Percentiles rank a stretch among this genome's conserved stretches.
Evolutionary conservation across 2,797 vertebrate species (phyloP).

Genomic region (Rhinogobio ventralis): DNA sequence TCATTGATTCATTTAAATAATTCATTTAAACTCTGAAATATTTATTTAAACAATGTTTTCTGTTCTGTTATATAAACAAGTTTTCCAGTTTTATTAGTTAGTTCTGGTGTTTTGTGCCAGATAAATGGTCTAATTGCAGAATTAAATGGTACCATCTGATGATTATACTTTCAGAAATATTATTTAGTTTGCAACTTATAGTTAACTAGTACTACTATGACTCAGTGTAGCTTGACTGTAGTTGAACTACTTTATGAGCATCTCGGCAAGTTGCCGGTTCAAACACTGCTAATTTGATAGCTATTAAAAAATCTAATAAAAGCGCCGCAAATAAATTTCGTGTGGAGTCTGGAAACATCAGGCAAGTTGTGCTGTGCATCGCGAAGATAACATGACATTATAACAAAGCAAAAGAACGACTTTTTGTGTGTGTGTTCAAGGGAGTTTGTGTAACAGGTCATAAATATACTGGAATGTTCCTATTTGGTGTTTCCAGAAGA

Average conservation of each 20-base stretch:
- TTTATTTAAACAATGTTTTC: constrained; percentile 28
- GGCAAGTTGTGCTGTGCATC: neutral
- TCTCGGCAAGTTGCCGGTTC: neutral
- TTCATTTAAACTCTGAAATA: constrained; percentile 4
- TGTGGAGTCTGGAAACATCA: constrained; percentile 12
- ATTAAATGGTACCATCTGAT: constrained; percentile 13
- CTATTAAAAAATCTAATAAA: constrained; percentile 22
- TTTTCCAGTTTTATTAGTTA: constrained; percentile 32
- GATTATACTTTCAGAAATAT: neutral
- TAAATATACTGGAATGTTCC: constrained; percentile 81
- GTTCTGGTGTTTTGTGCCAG: constrained; percentile 16
- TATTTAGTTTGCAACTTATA: neutral
- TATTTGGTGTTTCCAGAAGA: constrained; percentile 74
- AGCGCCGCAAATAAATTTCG: neutral
- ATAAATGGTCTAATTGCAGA: constrained; percentile 1
- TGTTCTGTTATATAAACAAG: constrained; percentile 12
- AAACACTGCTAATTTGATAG: constrained; percentile 20
- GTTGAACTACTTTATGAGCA: constrained; percentile 7
- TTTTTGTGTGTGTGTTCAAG: constrained; percentile 37
- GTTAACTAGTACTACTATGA: constrained; percentile 3
- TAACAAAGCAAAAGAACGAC: constrained; percentile 45
- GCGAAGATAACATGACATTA: constrained; percentile 42
- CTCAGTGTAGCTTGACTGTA: neutral
- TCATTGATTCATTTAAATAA: constrained; percentile 26
- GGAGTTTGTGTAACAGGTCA: constrained; percentile 73